Conservation (phyloP, 2,113 vertebrate species). For the Poecilia latipinna region DNA sequence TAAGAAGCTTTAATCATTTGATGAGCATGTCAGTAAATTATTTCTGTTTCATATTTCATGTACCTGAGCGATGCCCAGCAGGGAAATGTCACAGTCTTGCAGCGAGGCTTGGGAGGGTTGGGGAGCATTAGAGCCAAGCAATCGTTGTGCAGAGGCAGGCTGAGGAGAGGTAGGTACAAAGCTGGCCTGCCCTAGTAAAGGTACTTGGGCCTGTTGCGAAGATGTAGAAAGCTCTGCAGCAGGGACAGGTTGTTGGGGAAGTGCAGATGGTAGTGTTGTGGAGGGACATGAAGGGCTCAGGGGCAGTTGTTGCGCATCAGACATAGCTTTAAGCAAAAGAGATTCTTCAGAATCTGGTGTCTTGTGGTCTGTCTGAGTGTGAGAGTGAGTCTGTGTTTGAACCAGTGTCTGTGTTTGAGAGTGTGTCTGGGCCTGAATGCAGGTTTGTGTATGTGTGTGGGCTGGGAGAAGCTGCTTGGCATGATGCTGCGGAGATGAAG, state of each 20-base stretch:
- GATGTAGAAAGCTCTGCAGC: conserved; percentile 67
- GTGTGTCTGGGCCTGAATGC: conserved; percentile 63
- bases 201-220: conserved; percentile 63
- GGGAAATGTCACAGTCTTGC: conserved; percentile 80
- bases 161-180: conserved; percentile 70
- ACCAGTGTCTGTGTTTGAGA: conserved; percentile 58
- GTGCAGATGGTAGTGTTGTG: conserved; percentile 61
- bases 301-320: conserved; percentile 67
- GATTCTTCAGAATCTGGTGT: conserved; percentile 44
- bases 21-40: conserved; percentile 25
- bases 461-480: conserved; percentile 51
- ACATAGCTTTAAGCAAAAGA: conserved; percentile 49
- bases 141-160: conserved; percentile 70
- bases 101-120: conserved; percentile 75
- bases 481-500: conserved; percentile 69
- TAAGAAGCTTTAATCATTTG: conserved; percentile 20
- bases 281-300: conserved; percentile 67
- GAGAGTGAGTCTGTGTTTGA: conserved; percentile 64
- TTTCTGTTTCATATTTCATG: conserved; percentile 53
- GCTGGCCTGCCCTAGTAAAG: conserved; percentile 60
- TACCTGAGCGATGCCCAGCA: conserved; percentile 81
- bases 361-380: conserved; percentile 63
- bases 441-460: conserved; percentile 63
- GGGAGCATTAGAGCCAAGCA: conserved; percentile 77
- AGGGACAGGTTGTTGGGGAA: conserved; percentile 62